A percentile compares a stretch with the other conserved stretches of the same genome.
These are phyloP conservation scores for Scortum barcoo DNA, from an alignment of 2,113 vertebrate species.

Conservation along the genomic window DNA sequence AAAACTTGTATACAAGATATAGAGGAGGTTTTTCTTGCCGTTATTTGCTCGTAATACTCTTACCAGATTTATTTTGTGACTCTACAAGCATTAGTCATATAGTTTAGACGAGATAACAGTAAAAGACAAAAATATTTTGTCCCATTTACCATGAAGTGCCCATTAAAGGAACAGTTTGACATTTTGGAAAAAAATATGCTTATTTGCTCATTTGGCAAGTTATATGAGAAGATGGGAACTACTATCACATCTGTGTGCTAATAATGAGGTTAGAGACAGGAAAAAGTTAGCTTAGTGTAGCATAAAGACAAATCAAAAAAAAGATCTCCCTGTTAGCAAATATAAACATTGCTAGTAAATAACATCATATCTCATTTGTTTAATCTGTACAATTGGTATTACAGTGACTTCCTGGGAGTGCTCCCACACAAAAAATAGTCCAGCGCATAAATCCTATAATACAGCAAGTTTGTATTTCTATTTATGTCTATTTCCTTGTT, in stretches of 20 bases:
- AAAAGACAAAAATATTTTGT: conserved; percentile 19
- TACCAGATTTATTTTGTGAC: conserved; percentile 7
- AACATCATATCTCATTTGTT: not conserved
- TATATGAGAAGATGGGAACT: not conserved
- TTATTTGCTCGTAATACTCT: not conserved
- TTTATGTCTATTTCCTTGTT: too few relatives aligned
- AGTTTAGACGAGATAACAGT: not conserved
- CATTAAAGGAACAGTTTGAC: not conserved
- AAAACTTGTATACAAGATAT: not conserved
- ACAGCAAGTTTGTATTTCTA: too few relatives aligned
- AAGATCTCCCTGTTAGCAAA: not conserved
- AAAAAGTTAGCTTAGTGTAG: not conserved
- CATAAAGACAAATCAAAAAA: too few relatives aligned
- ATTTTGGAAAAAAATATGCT: conserved; percentile 31
- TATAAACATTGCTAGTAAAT: not conserved
- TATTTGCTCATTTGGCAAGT: not conserved
- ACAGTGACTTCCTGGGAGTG: not conserved
- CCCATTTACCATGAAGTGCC: conserved; percentile 41
- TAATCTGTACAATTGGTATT: not conserved
- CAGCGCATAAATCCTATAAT: too few relatives aligned
- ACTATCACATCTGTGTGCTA: not conserved
- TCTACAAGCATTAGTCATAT: not conserved
- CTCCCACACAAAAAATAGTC: too few relatives aligned
- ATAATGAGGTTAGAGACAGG: too few relatives aligned
- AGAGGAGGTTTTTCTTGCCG: not conserved